These are phyloP conservation scores for Drosophila pullipes DNA, from an alignment of 2,888 invertebrate genomes.

Conservation along the genomic window DNA sequence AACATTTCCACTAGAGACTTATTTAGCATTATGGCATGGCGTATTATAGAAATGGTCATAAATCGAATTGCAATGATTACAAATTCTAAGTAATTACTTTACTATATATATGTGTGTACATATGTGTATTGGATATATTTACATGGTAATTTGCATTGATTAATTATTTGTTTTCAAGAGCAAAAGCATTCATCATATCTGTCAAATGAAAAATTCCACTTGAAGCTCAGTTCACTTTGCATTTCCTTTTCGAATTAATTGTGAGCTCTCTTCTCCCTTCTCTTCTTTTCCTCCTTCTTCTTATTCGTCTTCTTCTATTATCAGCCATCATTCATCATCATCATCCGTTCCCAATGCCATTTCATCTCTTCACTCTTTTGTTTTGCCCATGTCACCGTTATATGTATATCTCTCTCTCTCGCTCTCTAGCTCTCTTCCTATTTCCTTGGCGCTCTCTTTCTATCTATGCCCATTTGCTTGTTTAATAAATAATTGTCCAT, in stretches of 20 bases:
- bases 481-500: constrained; percentile 73
- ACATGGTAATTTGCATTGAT: constrained; percentile 30
- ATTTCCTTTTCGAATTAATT: constrained; percentile 50
- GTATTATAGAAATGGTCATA: not conserved
- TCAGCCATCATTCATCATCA: constrained; percentile 58
- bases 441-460: not conserved
- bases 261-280: constrained; percentile 10
- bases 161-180: constrained; percentile 38
- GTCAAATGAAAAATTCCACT: constrained; percentile 43
- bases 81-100: not conserved
- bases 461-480: constrained; percentile 42
- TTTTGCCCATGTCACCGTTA: constrained; percentile 7
- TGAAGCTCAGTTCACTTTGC: constrained; percentile 35
- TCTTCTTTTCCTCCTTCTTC: too few relatives aligned
- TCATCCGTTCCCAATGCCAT: constrained; percentile 53
- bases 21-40: not conserved
- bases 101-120: not conserved
- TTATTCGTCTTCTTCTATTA: not conserved
- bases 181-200: constrained; percentile 49
- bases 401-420: not conserved
- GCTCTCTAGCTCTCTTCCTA: constrained; percentile 4
- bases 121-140: not conserved
- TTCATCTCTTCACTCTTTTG: constrained; percentile 20
- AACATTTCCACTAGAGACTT: not conserved
- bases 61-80: not conserved